Evolutionary conservation across 2,113 vertebrate genomes (phyloP).

Genomic region (Notechis scutatus): DNA sequence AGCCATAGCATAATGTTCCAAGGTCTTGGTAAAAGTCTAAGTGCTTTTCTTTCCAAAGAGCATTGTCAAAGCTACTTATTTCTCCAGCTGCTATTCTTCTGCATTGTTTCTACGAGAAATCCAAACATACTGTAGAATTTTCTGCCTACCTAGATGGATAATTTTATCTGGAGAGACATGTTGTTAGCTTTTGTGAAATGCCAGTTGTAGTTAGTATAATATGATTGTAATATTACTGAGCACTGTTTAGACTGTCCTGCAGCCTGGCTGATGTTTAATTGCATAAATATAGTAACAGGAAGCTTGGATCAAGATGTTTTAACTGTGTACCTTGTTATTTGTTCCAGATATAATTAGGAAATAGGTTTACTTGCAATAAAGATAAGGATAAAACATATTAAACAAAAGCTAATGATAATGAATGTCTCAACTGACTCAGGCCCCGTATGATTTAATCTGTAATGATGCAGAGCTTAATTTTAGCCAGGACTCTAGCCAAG

Average conservation of each 20-base stretch:
- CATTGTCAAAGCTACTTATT: slow-evolving; percentile 24
- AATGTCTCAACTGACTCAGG: not conserved
- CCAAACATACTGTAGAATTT: slow-evolving; percentile 41
- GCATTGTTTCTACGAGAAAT: not conserved
- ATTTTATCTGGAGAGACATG: not conserved
- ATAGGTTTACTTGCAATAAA: slow-evolving; percentile 44
- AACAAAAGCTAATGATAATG: fast-evolving
- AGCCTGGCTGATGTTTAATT: not conserved
- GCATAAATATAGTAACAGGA: fast-evolving
- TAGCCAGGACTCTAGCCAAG: not conserved
- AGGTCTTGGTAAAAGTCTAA: slow-evolving; percentile 38
- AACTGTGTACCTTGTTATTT: not conserved
- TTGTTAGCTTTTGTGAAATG: not conserved
- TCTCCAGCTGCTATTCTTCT: not conserved
- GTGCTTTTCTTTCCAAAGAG: slow-evolving; percentile 33
- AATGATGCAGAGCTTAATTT: not conserved
- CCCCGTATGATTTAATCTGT: not conserved
- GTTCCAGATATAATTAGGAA: not conserved
- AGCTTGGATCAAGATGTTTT: not conserved
- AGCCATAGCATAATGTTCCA: not conserved
- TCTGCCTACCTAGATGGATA: slow-evolving; percentile 16
- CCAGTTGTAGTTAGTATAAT: not conserved
- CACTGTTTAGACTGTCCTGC: not conserved
- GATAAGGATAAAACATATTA: not conserved
- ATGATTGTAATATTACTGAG: not conserved